Evolutionary conservation across 2,888 invertebrate genomes (phyloP), one percentile per base, ranked within the genome.

Genomic region (Phyto melanocephala): DNA sequence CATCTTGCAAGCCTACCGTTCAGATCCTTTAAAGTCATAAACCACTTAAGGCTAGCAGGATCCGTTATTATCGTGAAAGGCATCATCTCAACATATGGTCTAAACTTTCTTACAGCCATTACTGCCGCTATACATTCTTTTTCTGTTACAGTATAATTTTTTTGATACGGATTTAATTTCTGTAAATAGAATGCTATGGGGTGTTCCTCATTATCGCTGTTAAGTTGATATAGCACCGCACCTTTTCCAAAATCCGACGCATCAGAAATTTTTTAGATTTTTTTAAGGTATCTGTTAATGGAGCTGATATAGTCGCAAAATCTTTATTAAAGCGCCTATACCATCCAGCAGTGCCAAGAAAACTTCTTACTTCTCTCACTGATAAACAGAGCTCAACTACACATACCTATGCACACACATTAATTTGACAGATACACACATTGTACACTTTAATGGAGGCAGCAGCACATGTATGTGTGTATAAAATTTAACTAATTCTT

Each of bases 171-270:
- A n/a, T 65, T 65, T 13, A 65, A 20, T 15, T 65, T 65, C n/a
- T 22, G 65, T 1, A 50, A 65, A 20, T 35, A 65, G 17, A 35
- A 65, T 1, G 65, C 65, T 11, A 65, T 65, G 1, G 65, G 52
- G 11, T 65, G 33, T 20, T 65, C 65, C 7, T 54, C 63, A 0
- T 72, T 60, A 1, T 77, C 35, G 1, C 40, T 54, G 42, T 60
- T 62, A 11, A 22, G 28, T 37, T 83, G 83, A 4, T 42, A 54
- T 33, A 84, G 52, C 3, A 81, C 84, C 13, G 56, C 74, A 0
- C 74, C 80, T 5, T 60, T 54, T 4, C 65, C 65, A 52, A 17
- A 33, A 42, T 74, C 68, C 2, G 63, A 65, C 1, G 84, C 81
- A 58, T 84, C 84, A 24, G 0, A 84, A n/a, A n/a, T n/a, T n/a